Evolutionary conservation across 2,797 vertebrate species (phyloP).

Genomic region (Molossus molossus): DNA sequence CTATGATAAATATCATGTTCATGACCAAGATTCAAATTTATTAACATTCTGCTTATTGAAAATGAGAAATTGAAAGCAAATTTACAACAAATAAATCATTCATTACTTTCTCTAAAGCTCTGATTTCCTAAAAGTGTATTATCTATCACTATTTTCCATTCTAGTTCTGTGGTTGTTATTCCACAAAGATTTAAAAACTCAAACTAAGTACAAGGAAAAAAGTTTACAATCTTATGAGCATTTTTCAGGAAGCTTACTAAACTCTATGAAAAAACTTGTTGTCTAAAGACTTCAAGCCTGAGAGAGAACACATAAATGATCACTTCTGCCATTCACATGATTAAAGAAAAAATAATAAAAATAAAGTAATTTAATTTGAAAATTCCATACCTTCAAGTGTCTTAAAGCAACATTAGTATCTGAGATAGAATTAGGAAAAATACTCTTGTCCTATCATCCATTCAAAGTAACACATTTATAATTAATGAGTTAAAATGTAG

Average conservation of each 20-base stretch:
- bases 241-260: slow-evolving; percentile 24
- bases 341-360: slow-evolving; percentile 67
- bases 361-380: slow-evolving; percentile 48
- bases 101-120: background rate
- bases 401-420: background rate
- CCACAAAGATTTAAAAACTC: slow-evolving; percentile 41
- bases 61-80: slow-evolving; percentile 29
- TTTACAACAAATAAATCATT: background rate
- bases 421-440: slow-evolving; percentile 32
- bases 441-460: background rate
- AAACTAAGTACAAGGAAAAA: slow-evolving; percentile 33
- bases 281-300: background rate
- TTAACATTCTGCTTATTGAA: slow-evolving; percentile 36
- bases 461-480: slow-evolving; percentile 57
- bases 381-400: slow-evolving; percentile 14
- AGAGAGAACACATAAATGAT: slow-evolving; percentile 46
- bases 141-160: background rate
- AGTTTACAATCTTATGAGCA: slow-evolving; percentile 38
- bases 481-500: slow-evolving; percentile 52
- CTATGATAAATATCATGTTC: slow-evolving; percentile 22
- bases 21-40: slow-evolving; percentile 53
- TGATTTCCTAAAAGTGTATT: slow-evolving; percentile 38
- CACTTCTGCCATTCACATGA: slow-evolving; percentile 10
- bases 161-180: slow-evolving; percentile 24
- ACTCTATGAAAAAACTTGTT: slow-evolving; percentile 7